phyloP scores from a whole-genome alignment of 2,888 invertebrate genomes.

The Oxycera nigricornis region DNA sequence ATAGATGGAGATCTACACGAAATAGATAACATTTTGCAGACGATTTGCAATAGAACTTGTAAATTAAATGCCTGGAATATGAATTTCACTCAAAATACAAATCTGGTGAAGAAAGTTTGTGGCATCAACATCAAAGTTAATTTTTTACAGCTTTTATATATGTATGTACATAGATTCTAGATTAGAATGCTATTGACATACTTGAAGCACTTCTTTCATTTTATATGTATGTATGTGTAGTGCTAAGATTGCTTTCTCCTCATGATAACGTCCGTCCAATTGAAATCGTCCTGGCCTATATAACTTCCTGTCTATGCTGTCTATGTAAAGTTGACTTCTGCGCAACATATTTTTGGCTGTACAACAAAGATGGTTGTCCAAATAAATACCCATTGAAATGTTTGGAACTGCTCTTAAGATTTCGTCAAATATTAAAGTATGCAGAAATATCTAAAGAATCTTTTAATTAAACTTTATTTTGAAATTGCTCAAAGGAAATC shows the following conservation, averaged over 20 bases:
- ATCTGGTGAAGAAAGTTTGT: too few species aligned
- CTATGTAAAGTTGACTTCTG: slow-evolving; percentile 13
- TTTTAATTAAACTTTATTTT: too few species aligned
- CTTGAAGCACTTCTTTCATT: too few species aligned
- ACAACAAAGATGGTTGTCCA: slow-evolving; percentile 28
- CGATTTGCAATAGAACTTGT: neutral
- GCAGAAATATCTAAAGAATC: too few species aligned
- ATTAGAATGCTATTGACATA: neutral
- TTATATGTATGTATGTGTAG: too few species aligned
- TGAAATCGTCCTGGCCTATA: neutral
- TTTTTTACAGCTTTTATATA: neutral
- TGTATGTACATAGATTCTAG: neutral
- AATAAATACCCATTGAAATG: too few species aligned
- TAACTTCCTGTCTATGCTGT: neutral
- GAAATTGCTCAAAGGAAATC: too few species aligned
- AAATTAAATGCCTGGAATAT: too few species aligned
- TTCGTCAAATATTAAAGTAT: too few species aligned
- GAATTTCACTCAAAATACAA: neutral
- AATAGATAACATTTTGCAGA: neutral
- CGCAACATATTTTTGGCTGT: neutral
- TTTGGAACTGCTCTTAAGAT: too few species aligned
- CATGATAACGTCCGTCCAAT: neutral
- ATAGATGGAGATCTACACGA: neutral
- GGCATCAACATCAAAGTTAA: neutral
- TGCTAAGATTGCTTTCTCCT: neutral